Evolutionary conservation across 1,140 invertebrate species (phyloP).

Genomic region (Aphidius gifuensis): DNA sequence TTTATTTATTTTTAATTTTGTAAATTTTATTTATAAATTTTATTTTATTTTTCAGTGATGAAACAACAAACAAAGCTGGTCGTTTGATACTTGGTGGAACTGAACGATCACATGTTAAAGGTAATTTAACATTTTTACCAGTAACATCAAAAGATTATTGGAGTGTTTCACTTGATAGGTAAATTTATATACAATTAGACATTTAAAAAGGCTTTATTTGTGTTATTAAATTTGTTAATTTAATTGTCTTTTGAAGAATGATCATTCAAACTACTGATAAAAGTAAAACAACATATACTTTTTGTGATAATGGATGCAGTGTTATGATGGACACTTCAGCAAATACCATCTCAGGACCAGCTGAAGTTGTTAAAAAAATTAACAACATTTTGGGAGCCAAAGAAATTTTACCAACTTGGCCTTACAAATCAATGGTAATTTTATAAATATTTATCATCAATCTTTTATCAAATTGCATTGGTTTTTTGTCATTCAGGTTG

Average conservation of each 20-base stretch:
- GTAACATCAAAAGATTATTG: conserved; percentile 71
- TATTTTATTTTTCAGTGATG: conserved; percentile 57
- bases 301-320: conserved; percentile 60
- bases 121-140: conserved; percentile 66
- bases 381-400: conserved; percentile 69
- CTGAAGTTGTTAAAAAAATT: conserved; percentile 62
- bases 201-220: too few species aligned
- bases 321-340: conserved; percentile 83
- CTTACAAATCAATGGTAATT: conserved; percentile 56
- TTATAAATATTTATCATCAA: not conserved
- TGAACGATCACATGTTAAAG: conserved; percentile 65
- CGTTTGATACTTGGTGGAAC: conserved; percentile 73
- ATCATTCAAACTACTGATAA: conserved; percentile 39
- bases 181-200: not conserved
- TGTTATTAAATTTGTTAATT: conserved; percentile 10
- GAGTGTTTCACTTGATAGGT: conserved; percentile 75
- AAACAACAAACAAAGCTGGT: conserved; percentile 62
- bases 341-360: conserved; percentile 73
- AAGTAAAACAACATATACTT: conserved; percentile 34
- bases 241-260: not conserved
- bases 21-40: conserved; percentile 17
- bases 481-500: conserved; percentile 44
- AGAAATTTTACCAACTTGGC: conserved; percentile 47
- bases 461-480: not conserved
- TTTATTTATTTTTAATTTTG: conserved; percentile 13